Base-by-base conservation (phyloP, 2,113 vertebrate genomes). In the Nothoprocta pentlandii region DNA sequence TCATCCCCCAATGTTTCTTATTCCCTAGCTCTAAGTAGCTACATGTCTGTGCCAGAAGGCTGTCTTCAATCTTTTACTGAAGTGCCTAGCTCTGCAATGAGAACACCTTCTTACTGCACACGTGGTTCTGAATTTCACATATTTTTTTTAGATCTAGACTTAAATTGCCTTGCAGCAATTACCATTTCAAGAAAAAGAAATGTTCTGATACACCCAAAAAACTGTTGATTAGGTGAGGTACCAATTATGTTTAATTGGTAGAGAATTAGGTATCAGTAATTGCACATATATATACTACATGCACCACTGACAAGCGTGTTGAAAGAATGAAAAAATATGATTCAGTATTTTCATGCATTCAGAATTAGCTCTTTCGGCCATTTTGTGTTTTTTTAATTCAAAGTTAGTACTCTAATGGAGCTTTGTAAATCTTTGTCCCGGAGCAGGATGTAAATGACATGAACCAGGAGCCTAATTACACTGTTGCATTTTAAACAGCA, bases 231-330 rank as follows among this genome's bases (percentile, higher is more conserved):
- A 46, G 87, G 9, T 83, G 59, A 42, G 28, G 28, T 49, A 44
- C 16, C 51, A 76, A 30, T 90, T 88, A 25, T 10, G 16, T 70
- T 85, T 76, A 77, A 92, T 85, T 77, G 79, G 54, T 22, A 83
- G 75, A 36, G 89, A 92, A 90, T 87, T 90, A 77, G 44, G 66
- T 41, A 85, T 83, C 90, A 88, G 54, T 28, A 70, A 74, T 70
- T 66, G 28, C 79, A 70, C 53, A 59, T 70, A 75, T 56, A 16
- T 74, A 32, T 46, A 28, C 51, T 19, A 22, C 19, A 76, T 62
- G 75, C 42, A 58, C 77, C 89, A 87, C 17, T 2, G 6, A 46
- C 58, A 20, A 63, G 41, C 15, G 14, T 56, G 22, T 77, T 92
- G 61, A 90, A 94, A 80, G 28, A 46, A 58, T 67, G 94, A 70